Evolutionary conservation across 2,888 invertebrate species (phyloP), one percentile per base, ranked within the genome.

Genomic region (Plagodis dolabraria): DNA sequence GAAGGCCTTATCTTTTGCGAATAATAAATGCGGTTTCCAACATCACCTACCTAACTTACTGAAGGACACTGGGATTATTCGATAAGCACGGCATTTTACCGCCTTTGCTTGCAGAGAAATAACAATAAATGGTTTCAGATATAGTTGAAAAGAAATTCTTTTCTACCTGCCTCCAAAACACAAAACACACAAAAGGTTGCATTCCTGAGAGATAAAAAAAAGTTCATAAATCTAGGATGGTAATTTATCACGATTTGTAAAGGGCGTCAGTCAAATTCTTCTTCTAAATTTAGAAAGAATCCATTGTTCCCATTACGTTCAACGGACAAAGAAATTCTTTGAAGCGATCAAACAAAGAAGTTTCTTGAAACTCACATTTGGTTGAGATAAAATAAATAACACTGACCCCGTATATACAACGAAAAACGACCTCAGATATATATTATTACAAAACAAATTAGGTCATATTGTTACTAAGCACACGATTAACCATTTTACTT

Each of bases 1-100:
- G 51, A 51, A 64, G 60, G 64, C 49, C 36, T 64, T 65, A 60
- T 63, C 58, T 55, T 63, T 53, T 54, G 59, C 48, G 58, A 36
- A 36, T 36, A 36, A 36, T 36, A 36, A 36, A 22, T 22, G 22
- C 22, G 22, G 22, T 22, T 1, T 22, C 22, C 22, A 22, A 2
- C 36, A 36, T 4, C 9, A 36, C 1, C 36, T 36, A 7, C 36
- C 51, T 49, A 53, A 55, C 50, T 51, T 42, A 22, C 42, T 53
- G 65, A 68, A 65, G 64, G 63, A 58, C 62, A 51, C 53, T 47
- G 7, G 52, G 44, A 61, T 52, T 46, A 35, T 10, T 45, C 44
- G 46, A 48, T 57, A 47, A 47, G 36, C 36, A 22, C 22, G 22
- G 4, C 22, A 22, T n/a, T n/a, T n/a, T n/a, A n/a, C n/a, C n/a